A percentile compares a stretch with the other conserved stretches of the same genome.
Conservation (phyloP, 2,797 vertebrate genomes). For the Labroides dimidiatus region DNA sequence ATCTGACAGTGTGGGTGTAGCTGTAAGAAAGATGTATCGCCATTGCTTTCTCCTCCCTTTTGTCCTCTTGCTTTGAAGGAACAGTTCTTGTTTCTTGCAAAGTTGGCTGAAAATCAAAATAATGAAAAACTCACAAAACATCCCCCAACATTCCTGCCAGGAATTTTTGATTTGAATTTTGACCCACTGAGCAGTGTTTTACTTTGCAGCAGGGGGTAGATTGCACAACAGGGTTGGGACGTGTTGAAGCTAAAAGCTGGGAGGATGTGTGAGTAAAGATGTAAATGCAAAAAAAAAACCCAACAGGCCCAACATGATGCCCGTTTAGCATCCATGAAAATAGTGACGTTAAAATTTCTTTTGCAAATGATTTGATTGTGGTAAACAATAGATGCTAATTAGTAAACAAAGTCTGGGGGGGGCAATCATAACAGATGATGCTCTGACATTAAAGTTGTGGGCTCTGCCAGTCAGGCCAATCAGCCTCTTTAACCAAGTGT, state of each 20-base stretch:
- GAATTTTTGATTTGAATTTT: slow-evolving; percentile 28
- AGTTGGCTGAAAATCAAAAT: slow-evolving; percentile 27
- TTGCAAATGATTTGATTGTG: too few species aligned
- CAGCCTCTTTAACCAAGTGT: too few species aligned
- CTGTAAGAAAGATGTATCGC: slow-evolving; percentile 20
- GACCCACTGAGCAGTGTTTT: slow-evolving; percentile 17
- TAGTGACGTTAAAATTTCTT: too few species aligned
- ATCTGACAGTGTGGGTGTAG: not conserved
- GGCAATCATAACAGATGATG: too few species aligned
- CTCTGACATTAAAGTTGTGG: too few species aligned
- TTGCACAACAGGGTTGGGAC: not conserved
- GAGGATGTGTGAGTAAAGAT: not conserved
- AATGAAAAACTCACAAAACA: not conserved
- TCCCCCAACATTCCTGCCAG: not conserved
- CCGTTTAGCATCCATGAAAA: too few species aligned
- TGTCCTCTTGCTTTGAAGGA: slow-evolving; percentile 11
- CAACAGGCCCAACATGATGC: too few species aligned
- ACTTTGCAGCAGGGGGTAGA: not conserved
- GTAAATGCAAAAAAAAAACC: not conserved
- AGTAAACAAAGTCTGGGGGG: too few species aligned
- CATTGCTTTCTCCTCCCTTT: slow-evolving; percentile 1
- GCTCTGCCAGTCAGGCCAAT: too few species aligned
- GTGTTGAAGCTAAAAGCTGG: not conserved
- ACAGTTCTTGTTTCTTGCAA: slow-evolving; percentile 26
- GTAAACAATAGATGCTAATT: too few species aligned